A percentile compares a stretch with the other conserved stretches of the same genome.
These are phyloP conservation scores for Campaea margaritaria DNA, from an alignment of 2,888 invertebrate genomes.

Conservation along the genomic window DNA sequence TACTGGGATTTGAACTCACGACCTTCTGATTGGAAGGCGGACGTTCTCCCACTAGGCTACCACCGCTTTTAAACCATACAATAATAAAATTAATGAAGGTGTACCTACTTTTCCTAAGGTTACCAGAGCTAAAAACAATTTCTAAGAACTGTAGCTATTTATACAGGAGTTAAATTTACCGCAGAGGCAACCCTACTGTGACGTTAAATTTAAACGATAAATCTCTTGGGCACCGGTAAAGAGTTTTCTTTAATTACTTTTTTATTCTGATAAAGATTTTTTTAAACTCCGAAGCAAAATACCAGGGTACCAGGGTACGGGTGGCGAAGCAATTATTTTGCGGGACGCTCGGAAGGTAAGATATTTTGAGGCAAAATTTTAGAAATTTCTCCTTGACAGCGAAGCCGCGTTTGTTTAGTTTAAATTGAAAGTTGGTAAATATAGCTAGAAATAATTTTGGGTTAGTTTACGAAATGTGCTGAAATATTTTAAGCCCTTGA, in stretches of 20 bases:
- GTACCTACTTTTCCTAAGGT: too few species aligned
- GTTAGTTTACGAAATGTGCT: too few species aligned
- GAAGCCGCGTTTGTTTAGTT: slow-evolving; percentile 1
- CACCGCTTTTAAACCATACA: too few species aligned
- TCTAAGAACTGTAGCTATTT: too few species aligned
- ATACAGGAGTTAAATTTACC: background rate
- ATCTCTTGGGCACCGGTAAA: slow-evolving; percentile 44
- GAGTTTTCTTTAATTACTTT: slow-evolving; percentile 48
- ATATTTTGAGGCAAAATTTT: slow-evolving; percentile 9
- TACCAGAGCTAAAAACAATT: too few species aligned
- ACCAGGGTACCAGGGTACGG: slow-evolving; percentile 16
- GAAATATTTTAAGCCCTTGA: too few species aligned
- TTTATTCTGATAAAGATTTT: slow-evolving; percentile 44
- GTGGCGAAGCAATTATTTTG: slow-evolving; percentile 30
- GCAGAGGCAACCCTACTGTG: slow-evolving; percentile 25
- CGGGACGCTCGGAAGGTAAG: slow-evolving; percentile 1
- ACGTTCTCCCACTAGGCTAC: too few species aligned
- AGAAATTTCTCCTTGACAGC: slow-evolving; percentile 12
- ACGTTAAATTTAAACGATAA: slow-evolving; percentile 46
- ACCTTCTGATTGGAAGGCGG: too few species aligned
- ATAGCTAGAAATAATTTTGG: background rate
- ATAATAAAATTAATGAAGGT: too few species aligned
- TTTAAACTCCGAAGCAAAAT: slow-evolving; percentile 37
- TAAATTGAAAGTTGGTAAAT: background rate
- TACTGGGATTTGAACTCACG: too few species aligned